Conservation (phyloP, 2,113 vertebrate species). For the Struthidea cinerea region DNA sequence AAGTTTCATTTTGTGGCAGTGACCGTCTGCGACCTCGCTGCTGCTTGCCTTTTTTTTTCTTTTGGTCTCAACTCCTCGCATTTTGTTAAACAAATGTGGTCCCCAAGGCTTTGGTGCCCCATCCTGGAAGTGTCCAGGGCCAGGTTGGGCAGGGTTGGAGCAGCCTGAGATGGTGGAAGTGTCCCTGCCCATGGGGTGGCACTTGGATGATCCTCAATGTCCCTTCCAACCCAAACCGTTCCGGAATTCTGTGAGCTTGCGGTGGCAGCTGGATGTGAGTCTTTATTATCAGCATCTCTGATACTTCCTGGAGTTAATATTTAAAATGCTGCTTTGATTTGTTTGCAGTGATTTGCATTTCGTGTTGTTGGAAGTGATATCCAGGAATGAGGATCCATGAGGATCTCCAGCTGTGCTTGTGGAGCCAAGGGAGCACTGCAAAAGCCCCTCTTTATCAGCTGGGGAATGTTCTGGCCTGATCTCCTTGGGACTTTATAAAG, state of each 20-base stretch:
- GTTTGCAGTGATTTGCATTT: background rate
- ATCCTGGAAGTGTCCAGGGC: background rate
- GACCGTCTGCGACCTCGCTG: fast-evolving
- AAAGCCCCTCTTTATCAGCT: background rate
- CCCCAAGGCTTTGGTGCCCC: background rate
- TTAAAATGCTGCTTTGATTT: background rate
- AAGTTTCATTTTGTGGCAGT: background rate
- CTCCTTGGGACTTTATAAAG: background rate
- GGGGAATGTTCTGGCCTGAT: background rate
- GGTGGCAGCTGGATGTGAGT: background rate
- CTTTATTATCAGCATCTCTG: background rate
- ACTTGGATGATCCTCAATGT: background rate
- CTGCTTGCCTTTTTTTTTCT: background rate
- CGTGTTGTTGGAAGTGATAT: background rate
- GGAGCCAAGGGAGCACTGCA: background rate
- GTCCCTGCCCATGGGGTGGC: background rate
- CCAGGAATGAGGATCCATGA: background rate
- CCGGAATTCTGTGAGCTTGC: background rate
- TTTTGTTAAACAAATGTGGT: background rate
- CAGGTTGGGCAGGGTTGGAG: background rate
- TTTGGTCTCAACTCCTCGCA: background rate
- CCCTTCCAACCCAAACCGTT: background rate
- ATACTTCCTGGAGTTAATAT: background rate
- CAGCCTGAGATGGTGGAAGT: background rate
- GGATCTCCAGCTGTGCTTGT: background rate